Conservation (phyloP, 2,797 vertebrate species). For the Pterois miles region DNA sequence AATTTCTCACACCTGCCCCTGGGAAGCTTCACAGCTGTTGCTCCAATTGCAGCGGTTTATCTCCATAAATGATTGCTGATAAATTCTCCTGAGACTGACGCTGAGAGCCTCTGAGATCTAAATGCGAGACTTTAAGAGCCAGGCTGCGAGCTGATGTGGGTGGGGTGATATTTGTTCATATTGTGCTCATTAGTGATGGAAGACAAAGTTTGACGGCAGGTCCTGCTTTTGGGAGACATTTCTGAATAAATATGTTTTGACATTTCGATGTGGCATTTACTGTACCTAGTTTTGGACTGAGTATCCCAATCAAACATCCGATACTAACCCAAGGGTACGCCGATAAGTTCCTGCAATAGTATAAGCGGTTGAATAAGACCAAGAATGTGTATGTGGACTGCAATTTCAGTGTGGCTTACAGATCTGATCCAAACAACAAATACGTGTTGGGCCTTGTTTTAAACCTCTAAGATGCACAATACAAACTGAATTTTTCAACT, state of each 20-base stretch:
- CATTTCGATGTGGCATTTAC: slow-evolving; percentile 60
- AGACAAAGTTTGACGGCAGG: slow-evolving; percentile 37
- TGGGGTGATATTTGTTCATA: slow-evolving; percentile 60
- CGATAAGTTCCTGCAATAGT: background rate
- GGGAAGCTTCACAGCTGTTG: slow-evolving; percentile 79
- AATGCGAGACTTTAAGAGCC: slow-evolving; percentile 54
- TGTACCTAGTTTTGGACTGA: slow-evolving; percentile 8
- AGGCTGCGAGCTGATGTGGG: slow-evolving; percentile 46
- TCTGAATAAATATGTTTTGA: slow-evolving; percentile 51
- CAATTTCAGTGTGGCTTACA: background rate
- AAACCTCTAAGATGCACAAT: background rate
- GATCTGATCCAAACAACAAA: slow-evolving; percentile 1
- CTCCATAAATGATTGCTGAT: slow-evolving; percentile 81
- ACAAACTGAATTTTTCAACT: background rate
- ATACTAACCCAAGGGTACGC: background rate
- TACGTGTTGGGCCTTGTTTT: background rate
- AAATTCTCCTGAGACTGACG: slow-evolving; percentile 72
- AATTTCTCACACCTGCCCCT: slow-evolving; percentile 78
- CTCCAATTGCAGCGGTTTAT: slow-evolving; percentile 75
- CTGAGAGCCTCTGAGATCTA: slow-evolving; percentile 64
- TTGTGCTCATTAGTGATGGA: slow-evolving; percentile 68
- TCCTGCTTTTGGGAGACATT: slow-evolving; percentile 38
- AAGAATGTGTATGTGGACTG: background rate
- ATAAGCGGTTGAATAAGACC: background rate
- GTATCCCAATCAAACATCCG: slow-evolving; percentile 14